Percentiles rank a stretch among this genome's conserved stretches.
Evolutionary conservation across 2,888 invertebrate species (phyloP).

Genomic region (Saturnia japonica): DNA sequence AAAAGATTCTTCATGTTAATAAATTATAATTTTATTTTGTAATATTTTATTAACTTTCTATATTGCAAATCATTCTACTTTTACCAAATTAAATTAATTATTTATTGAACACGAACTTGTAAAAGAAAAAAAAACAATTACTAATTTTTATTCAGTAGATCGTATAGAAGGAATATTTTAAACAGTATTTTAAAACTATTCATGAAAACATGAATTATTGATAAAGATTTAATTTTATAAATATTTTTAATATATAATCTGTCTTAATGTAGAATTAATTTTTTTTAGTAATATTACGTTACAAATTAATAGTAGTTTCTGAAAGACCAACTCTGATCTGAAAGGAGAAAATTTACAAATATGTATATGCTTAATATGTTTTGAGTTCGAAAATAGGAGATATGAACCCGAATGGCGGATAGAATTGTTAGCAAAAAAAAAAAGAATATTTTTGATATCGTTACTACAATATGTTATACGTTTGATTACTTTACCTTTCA

Average conservation of each 20-base stretch:
- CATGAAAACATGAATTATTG: too few species aligned
- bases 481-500: too few species aligned
- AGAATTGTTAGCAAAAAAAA: neutral
- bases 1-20: neutral
- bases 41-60: neutral
- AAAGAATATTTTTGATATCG: too few species aligned
- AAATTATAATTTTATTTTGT: neutral
- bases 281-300: neutral
- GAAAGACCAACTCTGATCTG: neutral
- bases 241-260: too few species aligned
- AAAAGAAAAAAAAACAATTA: too few species aligned
- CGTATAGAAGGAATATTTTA: too few species aligned
- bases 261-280: too few species aligned
- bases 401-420: neutral
- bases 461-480: too few species aligned
- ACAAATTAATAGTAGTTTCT: neutral
- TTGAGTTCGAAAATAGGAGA: neutral
- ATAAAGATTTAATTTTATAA: too few species aligned
- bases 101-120: too few species aligned
- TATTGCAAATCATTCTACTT: neutral
- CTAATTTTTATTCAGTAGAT: too few species aligned
- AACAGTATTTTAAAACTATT: too few species aligned
- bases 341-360: neutral
- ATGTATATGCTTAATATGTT: neutral
- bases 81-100: neutral